Conservation (phyloP, 2,113 vertebrate species). For the Montifringilla adamsi region DNA sequence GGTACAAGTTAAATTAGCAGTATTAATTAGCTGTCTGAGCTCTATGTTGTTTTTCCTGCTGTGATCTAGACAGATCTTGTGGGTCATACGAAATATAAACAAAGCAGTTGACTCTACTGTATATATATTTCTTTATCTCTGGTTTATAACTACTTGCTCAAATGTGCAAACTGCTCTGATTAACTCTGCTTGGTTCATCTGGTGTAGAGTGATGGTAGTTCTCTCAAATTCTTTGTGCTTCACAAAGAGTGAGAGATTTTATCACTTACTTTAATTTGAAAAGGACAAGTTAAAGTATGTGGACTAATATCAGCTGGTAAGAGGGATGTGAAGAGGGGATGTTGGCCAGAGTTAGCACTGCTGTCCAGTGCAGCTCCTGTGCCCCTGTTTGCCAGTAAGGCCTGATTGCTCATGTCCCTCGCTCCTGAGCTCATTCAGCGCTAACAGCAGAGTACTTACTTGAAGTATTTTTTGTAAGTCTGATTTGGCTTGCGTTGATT, state of each 20-base stretch:
- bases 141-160: not conserved
- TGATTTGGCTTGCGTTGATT: fast-evolving
- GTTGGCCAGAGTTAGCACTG: not conserved
- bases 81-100: not conserved
- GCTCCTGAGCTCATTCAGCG: fast-evolving
- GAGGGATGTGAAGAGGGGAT: no score
- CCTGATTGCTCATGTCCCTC: not conserved
- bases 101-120: not conserved
- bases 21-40: slow-evolving; percentile 20
- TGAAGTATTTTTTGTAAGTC: not conserved
- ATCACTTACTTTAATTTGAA: not conserved
- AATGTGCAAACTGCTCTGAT: not conserved
- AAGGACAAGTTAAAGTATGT: not conserved
- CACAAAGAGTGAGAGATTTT: not conserved
- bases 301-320: not conserved
- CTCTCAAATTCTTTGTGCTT: not conserved
- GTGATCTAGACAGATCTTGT: not conserved
- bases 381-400: not conserved
- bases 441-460: not conserved
- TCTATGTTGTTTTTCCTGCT: not conserved
- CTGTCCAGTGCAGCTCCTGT: not conserved
- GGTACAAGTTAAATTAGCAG: not conserved
- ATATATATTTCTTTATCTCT: not conserved
- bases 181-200: not conserved
- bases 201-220: not conserved